Conservation (phyloP, 2,797 vertebrate genomes). For the Zenarchopterus dispar region DNA sequence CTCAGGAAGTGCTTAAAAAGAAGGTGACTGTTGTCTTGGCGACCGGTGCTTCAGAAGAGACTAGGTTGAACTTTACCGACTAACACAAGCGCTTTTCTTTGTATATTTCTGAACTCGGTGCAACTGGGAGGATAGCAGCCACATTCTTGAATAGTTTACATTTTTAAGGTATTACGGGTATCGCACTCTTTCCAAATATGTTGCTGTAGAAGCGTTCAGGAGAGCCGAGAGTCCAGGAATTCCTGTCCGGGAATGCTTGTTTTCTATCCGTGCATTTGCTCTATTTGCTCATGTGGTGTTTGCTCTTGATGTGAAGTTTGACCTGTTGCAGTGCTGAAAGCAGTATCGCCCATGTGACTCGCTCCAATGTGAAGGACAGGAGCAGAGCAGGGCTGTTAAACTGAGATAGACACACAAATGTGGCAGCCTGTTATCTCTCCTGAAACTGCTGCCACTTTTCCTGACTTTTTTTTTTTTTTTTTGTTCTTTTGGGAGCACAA, state of each 20-base stretch:
- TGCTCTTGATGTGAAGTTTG: constrained; percentile 77
- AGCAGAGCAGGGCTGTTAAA: constrained; percentile 13
- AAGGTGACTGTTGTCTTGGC: constrained; percentile 37
- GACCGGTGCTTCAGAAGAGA: constrained; percentile 24
- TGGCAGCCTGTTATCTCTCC: constrained; percentile 29
- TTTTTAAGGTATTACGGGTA: not conserved
- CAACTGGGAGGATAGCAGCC: not conserved
- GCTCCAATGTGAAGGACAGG: constrained; percentile 31
- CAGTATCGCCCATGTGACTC: constrained; percentile 15
- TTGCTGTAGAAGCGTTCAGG: constrained; percentile 10
- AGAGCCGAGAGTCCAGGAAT: constrained; percentile 37
- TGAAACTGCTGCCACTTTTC: constrained; percentile 28
- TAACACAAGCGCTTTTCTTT: not conserved
- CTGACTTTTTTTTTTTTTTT: not conserved
- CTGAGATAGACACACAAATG: constrained; percentile 23
- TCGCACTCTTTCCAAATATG: not conserved
- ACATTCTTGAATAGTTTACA: constrained; percentile 1
- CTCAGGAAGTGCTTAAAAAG: constrained; percentile 36
- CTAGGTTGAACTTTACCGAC: not conserved
- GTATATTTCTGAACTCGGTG: not conserved
- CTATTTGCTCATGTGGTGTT: constrained; percentile 67
- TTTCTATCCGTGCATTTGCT: constrained; percentile 44
- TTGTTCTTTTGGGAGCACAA: not conserved
- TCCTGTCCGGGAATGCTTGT: constrained; percentile 59
- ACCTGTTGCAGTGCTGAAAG: constrained; percentile 65